Evolutionary conservation across 2,113 vertebrate genomes (phyloP).

Genomic region (Rana temporaria): DNA sequence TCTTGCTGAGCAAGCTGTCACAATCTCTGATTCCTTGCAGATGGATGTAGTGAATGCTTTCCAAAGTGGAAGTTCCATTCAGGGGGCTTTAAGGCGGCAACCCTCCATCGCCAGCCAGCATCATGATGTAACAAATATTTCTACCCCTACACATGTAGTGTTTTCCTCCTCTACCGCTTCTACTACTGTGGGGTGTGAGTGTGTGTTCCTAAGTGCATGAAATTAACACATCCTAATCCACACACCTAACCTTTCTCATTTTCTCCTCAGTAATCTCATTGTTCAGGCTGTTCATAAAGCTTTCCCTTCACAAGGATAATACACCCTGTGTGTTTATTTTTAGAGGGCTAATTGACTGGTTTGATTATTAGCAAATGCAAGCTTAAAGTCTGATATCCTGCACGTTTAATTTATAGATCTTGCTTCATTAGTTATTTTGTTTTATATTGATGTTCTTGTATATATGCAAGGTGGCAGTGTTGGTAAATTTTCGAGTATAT

Average conservation of each 20-base stretch:
- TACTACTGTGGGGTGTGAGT: conserved; percentile 99
- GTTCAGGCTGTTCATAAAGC: conserved; percentile 90
- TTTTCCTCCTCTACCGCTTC: conserved; percentile 99
- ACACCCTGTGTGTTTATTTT: conserved; percentile 75
- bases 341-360: conserved; percentile 73
- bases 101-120: conserved; percentile 99
- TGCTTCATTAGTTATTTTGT: conserved; percentile 7
- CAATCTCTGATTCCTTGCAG: conserved; percentile 99
- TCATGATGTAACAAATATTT: conserved; percentile 99
- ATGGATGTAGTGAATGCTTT: conserved; percentile 99
- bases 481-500: conserved; percentile 99
- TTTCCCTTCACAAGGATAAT: conserved; percentile 85
- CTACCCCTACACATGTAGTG: conserved; percentile 99
- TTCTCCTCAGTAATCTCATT: conserved; percentile 88
- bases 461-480: conserved; percentile 64
- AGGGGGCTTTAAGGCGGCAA: conserved; percentile 99
- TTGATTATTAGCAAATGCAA: conserved; percentile 72
- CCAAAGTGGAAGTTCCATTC: conserved; percentile 99
- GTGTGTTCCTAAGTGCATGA: conserved; percentile 99
- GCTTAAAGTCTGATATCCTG: conserved; percentile 77
- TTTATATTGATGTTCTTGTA: conserved; percentile 51
- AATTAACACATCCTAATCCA: conserved; percentile 95
- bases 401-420: conserved; percentile 72
- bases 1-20: conserved; percentile 94
- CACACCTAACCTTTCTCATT: conserved; percentile 88